A percentile compares a stretch with the other conserved stretches of the same genome.
Conservation (phyloP, 1,140 invertebrate species). For the Neotoxoptera formosana region DNA sequence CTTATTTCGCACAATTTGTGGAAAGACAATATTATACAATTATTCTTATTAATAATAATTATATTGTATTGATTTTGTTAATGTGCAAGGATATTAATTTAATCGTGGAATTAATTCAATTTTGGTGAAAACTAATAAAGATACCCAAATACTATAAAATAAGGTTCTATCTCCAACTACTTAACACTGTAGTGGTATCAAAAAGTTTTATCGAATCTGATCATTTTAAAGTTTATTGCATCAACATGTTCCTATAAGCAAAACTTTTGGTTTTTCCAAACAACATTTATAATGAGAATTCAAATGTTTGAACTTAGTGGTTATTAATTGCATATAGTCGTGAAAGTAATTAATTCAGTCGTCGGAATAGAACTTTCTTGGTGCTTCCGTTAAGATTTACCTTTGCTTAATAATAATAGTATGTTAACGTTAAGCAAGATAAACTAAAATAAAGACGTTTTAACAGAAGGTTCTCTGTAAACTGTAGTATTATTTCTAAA, state of each 20-base stretch:
- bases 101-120: background rate
- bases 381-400: background rate
- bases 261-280: background rate
- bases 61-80: background rate
- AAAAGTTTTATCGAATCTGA: slow-evolving; percentile 10
- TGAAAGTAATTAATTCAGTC: background rate
- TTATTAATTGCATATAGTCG: background rate
- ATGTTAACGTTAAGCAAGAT: background rate
- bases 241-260: background rate
- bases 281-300: background rate
- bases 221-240: slow-evolving; percentile 1
- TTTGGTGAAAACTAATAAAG: background rate
- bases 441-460: background rate
- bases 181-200: background rate
- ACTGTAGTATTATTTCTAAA: background rate
- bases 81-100: background rate
- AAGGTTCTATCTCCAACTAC: background rate
- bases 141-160: background rate
- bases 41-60: background rate
- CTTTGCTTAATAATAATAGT: background rate
- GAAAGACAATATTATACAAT: background rate
- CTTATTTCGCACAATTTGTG: background rate
- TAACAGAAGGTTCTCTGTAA: background rate
- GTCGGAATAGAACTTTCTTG: background rate
- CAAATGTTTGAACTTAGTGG: background rate